phyloP scores from a whole-genome alignment of 2,113 vertebrate species.

The Isichthys henryi region DNA sequence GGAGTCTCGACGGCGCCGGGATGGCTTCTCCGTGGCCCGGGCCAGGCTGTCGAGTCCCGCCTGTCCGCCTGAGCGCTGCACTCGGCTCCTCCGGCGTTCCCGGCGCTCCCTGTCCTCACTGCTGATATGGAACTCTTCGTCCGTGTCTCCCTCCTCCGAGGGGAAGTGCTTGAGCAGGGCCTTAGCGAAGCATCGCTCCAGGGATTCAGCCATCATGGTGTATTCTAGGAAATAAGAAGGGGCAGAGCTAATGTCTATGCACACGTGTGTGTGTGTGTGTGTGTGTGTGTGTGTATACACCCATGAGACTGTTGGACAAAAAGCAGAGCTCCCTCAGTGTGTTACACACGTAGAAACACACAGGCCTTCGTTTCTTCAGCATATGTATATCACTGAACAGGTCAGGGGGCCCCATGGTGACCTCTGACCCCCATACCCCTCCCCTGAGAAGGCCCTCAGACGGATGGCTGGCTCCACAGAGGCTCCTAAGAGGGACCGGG shows the following conservation, averaged over 20 bases:
- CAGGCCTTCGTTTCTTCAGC: slow-evolving; percentile 22
- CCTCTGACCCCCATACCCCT: slow-evolving; percentile 45
- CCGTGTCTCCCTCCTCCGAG: slow-evolving; percentile 88
- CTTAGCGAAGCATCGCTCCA: slow-evolving; percentile 88
- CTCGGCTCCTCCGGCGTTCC: slow-evolving; percentile 67
- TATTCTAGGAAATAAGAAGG: slow-evolving; percentile 70
- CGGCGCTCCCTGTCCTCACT: slow-evolving; percentile 72
- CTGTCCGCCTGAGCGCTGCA: slow-evolving; percentile 37
- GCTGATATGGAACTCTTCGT: slow-evolving; percentile 86
- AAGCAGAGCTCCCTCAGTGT: background rate
- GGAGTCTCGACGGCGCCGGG: slow-evolving; percentile 56
- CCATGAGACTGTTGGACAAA: background rate
- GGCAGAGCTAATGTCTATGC: background rate
- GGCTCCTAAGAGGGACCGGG: slow-evolving; percentile 39
- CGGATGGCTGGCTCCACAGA: slow-evolving; percentile 64
- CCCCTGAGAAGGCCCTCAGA: slow-evolving; percentile 52
- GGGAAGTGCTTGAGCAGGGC: slow-evolving; percentile 92
- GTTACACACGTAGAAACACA: background rate
- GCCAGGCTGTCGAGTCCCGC: slow-evolving; percentile 65
- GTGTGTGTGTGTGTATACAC: background rate
- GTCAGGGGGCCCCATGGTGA: slow-evolving; percentile 52
- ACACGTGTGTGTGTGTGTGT: background rate
- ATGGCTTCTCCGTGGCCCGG: slow-evolving; percentile 62
- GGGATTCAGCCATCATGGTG: slow-evolving; percentile 89
- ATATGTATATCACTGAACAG: slow-evolving; percentile 41